These are phyloP conservation scores for Eristalinus aeneus DNA, from an alignment of 2,888 invertebrate species.

Conservation along the genomic window DNA sequence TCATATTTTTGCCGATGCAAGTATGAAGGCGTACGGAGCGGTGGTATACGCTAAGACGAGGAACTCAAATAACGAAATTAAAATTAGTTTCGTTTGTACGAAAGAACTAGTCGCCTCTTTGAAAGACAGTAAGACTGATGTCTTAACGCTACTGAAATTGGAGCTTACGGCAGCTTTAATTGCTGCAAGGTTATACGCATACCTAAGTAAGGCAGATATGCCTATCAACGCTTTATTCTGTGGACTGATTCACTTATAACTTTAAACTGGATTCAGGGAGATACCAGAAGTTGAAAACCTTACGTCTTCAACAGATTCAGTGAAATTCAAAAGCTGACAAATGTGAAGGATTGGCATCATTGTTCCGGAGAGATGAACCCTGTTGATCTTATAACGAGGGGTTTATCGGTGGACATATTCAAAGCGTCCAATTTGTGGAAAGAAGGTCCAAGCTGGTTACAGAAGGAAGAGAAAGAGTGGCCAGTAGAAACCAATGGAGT, in stretches of 20 bases:
- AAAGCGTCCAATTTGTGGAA: not conserved
- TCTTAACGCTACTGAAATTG: not conserved
- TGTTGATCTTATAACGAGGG: not conserved
- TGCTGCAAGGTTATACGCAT: constrained; percentile 3
- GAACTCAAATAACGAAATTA: not conserved
- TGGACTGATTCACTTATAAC: constrained; percentile 26
- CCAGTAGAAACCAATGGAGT: not conserved
- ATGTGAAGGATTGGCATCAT: constrained; percentile 10
- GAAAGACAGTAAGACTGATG: not conserved
- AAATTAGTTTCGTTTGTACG: not conserved
- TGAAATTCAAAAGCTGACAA: constrained; percentile 23
- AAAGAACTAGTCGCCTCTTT: constrained; percentile 1
- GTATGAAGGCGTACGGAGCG: constrained; percentile 7
- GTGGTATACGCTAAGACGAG: not conserved
- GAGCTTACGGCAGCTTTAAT: constrained; percentile 10
- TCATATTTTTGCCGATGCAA: constrained; percentile 5
- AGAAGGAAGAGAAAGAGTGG: not conserved
- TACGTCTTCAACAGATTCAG: constrained; percentile 19
- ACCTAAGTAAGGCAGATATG: not conserved
- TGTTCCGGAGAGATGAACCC: not conserved
- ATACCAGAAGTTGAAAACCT: constrained; percentile 4
- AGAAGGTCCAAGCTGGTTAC: not conserved
- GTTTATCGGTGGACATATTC: not conserved
- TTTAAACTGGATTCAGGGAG: not conserved
- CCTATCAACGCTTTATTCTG: not conserved